These are phyloP conservation scores for Xiphophorus birchmanni DNA, from an alignment of 2,797 vertebrate genomes.

Conservation along the genomic window DNA sequence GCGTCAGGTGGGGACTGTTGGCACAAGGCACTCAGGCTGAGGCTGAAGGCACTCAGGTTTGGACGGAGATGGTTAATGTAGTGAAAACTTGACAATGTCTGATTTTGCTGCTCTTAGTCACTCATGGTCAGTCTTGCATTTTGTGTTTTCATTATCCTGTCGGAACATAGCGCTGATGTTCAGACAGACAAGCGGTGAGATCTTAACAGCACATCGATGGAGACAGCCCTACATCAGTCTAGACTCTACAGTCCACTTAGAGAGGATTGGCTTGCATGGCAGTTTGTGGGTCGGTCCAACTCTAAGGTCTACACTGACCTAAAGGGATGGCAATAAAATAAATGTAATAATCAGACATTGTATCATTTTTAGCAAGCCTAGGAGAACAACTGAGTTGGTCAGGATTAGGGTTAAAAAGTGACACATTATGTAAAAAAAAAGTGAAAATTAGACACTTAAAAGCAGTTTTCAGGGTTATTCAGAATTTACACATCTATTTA, in stretches of 20 bases:
- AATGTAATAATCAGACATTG: slow-evolving; percentile 33
- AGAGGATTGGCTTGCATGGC: slow-evolving; percentile 54
- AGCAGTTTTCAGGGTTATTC: background rate
- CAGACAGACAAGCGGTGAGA: slow-evolving; percentile 57
- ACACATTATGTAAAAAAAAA: background rate
- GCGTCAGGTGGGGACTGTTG: slow-evolving; percentile 21
- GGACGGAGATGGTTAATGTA: slow-evolving; percentile 49
- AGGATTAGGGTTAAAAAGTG: background rate
- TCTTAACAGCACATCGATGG: slow-evolving; percentile 51
- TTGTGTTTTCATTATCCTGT: slow-evolving; percentile 55
- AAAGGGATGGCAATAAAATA: slow-evolving; percentile 48
- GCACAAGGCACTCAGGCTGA: background rate
- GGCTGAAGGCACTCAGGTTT: slow-evolving; percentile 19
- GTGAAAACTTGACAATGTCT: slow-evolving; percentile 25
- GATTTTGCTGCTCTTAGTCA: slow-evolving; percentile 26
- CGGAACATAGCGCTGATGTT: slow-evolving; percentile 41
- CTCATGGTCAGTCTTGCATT: slow-evolving; percentile 36
- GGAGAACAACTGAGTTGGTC: background rate
- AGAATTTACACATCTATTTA: background rate
- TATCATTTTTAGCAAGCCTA: slow-evolving; percentile 17
- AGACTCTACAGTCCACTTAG: slow-evolving; percentile 53
- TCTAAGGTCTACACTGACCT: slow-evolving; percentile 33
- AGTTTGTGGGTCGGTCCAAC: slow-evolving; percentile 40
- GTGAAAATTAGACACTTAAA: background rate
- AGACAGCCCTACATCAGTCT: slow-evolving; percentile 48